These are phyloP conservation scores for Cecidostiba fungosa DNA, from an alignment of 2,888 invertebrate species.

Conservation along the genomic window DNA sequence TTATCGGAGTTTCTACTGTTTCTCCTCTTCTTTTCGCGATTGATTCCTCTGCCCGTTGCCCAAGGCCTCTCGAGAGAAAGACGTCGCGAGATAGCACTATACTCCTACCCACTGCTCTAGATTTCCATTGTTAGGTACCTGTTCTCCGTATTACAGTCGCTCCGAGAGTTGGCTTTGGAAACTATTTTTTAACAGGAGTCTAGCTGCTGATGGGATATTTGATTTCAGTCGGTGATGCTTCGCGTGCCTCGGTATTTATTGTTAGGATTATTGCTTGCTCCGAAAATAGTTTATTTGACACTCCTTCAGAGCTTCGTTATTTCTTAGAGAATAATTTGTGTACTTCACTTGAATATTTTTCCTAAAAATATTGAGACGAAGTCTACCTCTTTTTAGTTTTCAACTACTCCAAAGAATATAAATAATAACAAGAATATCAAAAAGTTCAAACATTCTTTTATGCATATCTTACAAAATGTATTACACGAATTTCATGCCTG, in stretches of 20 bases:
- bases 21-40: not conserved
- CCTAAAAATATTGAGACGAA: not conserved
- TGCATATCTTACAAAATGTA: not conserved
- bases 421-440: not conserved
- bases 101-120: not conserved
- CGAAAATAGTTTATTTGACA: not conserved
- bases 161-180: slow-evolving; percentile 8
- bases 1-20: not conserved
- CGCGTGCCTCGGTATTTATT: not conserved
- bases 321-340: not conserved
- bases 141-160: not conserved
- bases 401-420: not conserved
- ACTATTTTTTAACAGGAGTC: slow-evolving; percentile 1
- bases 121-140: slow-evolving; percentile 10
- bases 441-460: not conserved
- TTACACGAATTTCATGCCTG: not conserved
- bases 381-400: not conserved
- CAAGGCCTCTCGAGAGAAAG: slow-evolving; percentile 3
- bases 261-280: not conserved
- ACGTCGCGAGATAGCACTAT: not conserved
- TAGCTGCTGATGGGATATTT: not conserved
- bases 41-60: not conserved
- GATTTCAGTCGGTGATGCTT: not conserved
- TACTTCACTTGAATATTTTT: not conserved
- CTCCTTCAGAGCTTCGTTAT: not conserved